Conservation (phyloP, 2,797 vertebrate genomes). For the Bradypodion pumilum region DNA sequence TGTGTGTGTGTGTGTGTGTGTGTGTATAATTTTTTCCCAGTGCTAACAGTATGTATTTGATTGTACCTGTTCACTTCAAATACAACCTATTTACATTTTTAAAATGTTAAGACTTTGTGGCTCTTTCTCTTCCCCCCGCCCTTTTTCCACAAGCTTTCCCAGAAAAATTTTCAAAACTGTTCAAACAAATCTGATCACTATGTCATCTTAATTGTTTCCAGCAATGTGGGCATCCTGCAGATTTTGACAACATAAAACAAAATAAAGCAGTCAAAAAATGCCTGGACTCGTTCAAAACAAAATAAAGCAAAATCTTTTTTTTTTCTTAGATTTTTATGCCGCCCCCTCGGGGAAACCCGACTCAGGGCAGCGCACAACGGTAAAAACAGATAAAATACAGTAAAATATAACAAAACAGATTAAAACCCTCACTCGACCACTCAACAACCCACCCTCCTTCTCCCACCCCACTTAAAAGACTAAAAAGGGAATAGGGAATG, state of each 20-base stretch:
- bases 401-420: too few species aligned
- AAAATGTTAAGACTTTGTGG: background rate
- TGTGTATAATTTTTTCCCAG: background rate
- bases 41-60: background rate
- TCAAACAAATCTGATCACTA: constrained; percentile 14
- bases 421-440: too few species aligned
- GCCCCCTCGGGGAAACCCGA: too few species aligned
- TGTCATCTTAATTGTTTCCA: background rate
- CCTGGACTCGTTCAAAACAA: background rate
- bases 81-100: background rate
- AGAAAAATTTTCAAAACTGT: constrained; percentile 32
- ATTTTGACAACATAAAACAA: constrained; percentile 27
- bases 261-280: background rate
- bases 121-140: constrained; percentile 20
- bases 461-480: too few species aligned
- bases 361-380: too few species aligned
- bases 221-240: constrained; percentile 13
- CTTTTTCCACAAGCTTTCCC: background rate
- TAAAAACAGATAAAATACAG: too few species aligned
- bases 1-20: background rate
- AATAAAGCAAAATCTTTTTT: too few species aligned
- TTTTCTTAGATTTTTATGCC: too few species aligned
- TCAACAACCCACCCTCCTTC: too few species aligned
- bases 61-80: background rate
- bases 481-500: too few species aligned